phyloP scores from a whole-genome alignment of 2,888 invertebrate genomes.

The Mechanitis messenoides region DNA sequence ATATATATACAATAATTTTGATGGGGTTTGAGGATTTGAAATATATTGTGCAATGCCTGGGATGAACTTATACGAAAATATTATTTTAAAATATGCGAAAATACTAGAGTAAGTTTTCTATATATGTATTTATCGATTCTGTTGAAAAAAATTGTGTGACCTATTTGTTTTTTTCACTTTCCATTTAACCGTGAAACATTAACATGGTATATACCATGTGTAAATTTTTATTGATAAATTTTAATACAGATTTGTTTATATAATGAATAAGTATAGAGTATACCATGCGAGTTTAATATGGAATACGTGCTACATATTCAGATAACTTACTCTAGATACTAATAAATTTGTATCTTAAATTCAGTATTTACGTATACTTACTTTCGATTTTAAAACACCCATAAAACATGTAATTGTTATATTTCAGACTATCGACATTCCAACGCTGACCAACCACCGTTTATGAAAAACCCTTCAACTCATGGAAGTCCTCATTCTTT shows the following conservation, averaged over 20 bases:
- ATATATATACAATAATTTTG: neutral
- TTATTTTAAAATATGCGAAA: neutral
- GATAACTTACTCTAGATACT: neutral
- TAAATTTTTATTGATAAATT: too few relatives aligned
- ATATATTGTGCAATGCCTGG: constrained; percentile 2
- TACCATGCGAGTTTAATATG: neutral
- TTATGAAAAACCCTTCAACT: constrained; percentile 45
- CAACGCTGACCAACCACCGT: constrained; percentile 73
- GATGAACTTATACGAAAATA: neutral
- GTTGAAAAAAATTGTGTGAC: too few relatives aligned
- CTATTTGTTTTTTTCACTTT: too few relatives aligned
- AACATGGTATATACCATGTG: too few relatives aligned
- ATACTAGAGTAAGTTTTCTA: neutral
- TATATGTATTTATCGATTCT: neutral
- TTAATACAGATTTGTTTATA: too few relatives aligned
- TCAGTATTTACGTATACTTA: neutral
- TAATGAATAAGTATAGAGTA: neutral
- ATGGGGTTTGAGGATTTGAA: constrained; percentile 4
- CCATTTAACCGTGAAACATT: too few relatives aligned
- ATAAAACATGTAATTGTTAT: constrained; percentile 13
- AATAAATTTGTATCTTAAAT: neutral
- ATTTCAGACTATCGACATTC: constrained; percentile 81
- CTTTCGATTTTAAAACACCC: neutral
- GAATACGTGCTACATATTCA: too few relatives aligned
- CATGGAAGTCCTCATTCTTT: constrained; percentile 47